These are phyloP conservation scores for Sussaba pulchella DNA, from an alignment of 2,888 invertebrate species.

Conservation along the genomic window DNA sequence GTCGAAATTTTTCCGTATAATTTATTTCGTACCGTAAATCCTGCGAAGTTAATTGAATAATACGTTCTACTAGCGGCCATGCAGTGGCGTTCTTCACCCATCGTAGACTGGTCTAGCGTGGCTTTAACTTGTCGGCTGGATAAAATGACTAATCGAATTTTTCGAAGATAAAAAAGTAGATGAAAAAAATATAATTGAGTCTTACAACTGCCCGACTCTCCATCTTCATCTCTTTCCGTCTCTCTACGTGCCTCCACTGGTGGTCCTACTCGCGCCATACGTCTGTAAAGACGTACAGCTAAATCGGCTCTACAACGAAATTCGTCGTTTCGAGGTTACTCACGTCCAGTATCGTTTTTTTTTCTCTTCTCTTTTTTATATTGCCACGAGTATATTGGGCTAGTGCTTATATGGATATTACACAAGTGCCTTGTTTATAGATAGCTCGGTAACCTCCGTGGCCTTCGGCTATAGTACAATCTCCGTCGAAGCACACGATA, in stretches of 20 bases:
- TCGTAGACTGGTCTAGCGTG: conserved; percentile 35
- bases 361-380: not conserved
- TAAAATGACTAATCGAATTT: conserved; percentile 36
- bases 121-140: conserved; percentile 31
- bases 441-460: conserved; percentile 25
- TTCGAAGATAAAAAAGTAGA: conserved; percentile 30
- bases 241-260: no score
- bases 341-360: not conserved
- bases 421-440: not conserved
- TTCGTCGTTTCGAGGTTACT: conserved; percentile 1
- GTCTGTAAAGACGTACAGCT: no score
- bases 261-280: no score
- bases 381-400: not conserved
- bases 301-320: not conserved
- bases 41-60: no score
- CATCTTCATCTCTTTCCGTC: no score
- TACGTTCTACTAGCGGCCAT: no score
- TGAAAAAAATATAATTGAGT: conserved; percentile 22
- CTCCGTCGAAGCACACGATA: not conserved
- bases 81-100: no score
- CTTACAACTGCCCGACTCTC: conserved; percentile 5
- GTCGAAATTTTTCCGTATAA: no score
- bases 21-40: no score
- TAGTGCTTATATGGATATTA: conserved; percentile 1
- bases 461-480: conserved; percentile 6